phyloP scores from a whole-genome alignment of 1,140 invertebrate genomes.

The Limonius californicus region DNA sequence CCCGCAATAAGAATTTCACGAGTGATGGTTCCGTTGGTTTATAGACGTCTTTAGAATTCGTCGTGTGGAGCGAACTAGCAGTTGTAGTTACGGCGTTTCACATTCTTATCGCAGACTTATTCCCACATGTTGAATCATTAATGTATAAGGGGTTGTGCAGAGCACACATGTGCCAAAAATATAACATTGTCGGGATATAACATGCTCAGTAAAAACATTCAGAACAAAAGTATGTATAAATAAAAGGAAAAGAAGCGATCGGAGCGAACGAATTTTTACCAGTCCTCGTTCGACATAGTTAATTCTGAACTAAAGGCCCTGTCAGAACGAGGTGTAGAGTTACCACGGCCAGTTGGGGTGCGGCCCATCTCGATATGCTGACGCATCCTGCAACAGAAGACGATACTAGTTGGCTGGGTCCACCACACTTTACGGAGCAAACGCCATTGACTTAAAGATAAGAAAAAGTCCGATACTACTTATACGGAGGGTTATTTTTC shows the following conservation, averaged over 20 bases:
- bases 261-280: background rate
- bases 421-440: no score
- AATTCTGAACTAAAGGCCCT: background rate
- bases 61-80: background rate
- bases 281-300: background rate
- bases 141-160: background rate
- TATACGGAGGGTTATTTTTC: constrained; percentile 1
- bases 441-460: no score
- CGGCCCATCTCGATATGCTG: background rate
- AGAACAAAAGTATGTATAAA: constrained; percentile 7
- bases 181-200: background rate
- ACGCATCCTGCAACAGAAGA: constrained; percentile 8
- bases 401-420: background rate
- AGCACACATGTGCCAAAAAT: constrained; percentile 4
- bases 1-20: constrained; percentile 3
- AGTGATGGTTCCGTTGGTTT: background rate
- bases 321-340: background rate
- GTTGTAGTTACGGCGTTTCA: background rate
- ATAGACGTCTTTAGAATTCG: background rate
- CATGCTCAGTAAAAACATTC: background rate
- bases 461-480: background rate
- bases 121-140: constrained; percentile 11
- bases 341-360: background rate
- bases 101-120: constrained; percentile 7
- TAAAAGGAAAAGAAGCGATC: background rate